Base-by-base conservation (phyloP, 2,888 invertebrate genomes). In the Microctonus brassicae region DNA sequence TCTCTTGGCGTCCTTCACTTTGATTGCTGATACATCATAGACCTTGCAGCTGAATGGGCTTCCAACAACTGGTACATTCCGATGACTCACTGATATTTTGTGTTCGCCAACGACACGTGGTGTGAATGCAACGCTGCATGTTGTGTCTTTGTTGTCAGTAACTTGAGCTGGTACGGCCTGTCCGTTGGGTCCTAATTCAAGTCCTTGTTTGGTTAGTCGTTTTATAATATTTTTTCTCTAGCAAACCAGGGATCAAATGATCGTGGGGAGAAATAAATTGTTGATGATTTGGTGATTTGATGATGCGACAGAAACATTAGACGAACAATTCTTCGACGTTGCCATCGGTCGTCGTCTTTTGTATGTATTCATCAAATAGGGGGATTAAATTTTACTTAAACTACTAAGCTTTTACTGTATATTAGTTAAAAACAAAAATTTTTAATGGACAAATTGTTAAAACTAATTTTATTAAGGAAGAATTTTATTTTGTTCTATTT, bases 1-100 rank as follows among this genome's bases (percentile, higher is more conserved):
- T 80, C 92, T 93, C 61, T 95, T 93, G 10, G 97, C 94, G 83
- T 97, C 96, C 87, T 96, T 97, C 33, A 98, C 97, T 89, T 96
- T 94, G 80, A 98, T 98, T 63, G 97, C 96, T 75, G 94, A 93
- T 9, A 97, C 96, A 84, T 98, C 97, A 85, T 97, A 97, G 3
- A 97, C 97, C 90, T 98, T 97, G 80, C 97, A 94, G 80, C 95
- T 94, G 88, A 97, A 98, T 5, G 98, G 98, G 84, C 97, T 97
- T 60, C 97, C 97, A 24, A 94, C 93, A 74, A 97, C 94, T 11
- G 96, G 93, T 81, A 92, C 88, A 76, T 94, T 93, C 85, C 93
- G 94, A 74, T 96, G 95, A 73, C 93, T 93, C 75, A 97, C 95
- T 81, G 95, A 94, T 75, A 98, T 94, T 74, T 94, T 92, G 88